Percentiles rank a stretch among this genome's conserved stretches.
Evolutionary conservation across 2,888 invertebrate genomes (phyloP).

Genomic region (Mechanitis messenoides): DNA sequence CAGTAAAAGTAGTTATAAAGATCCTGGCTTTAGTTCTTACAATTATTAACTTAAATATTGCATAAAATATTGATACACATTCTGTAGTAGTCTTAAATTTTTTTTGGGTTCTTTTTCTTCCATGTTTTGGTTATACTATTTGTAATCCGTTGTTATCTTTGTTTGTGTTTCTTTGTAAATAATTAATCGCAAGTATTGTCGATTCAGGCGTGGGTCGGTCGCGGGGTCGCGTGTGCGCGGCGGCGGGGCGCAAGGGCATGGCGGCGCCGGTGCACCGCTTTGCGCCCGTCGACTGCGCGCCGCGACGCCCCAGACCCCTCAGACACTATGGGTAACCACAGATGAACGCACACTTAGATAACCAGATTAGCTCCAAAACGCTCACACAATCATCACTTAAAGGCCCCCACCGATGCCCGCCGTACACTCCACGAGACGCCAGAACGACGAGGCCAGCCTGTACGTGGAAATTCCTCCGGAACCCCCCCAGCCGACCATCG

Average conservation of each 20-base stretch:
- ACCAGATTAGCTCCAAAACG: too few relatives aligned
- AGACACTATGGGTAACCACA: slow-evolving; percentile 47
- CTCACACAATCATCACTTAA: background rate
- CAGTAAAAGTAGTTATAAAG: too few relatives aligned
- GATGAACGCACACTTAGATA: too few relatives aligned
- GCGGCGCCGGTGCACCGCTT: slow-evolving; percentile 84
- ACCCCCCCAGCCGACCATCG: slow-evolving; percentile 64
- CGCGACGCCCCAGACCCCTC: slow-evolving; percentile 62
- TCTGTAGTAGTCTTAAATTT: too few relatives aligned
- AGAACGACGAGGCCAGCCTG: slow-evolving; percentile 58
- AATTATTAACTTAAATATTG: too few relatives aligned
- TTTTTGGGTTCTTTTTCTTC: too few relatives aligned
- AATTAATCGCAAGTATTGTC: too few relatives aligned
- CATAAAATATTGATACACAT: too few relatives aligned
- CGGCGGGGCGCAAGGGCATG: slow-evolving; percentile 80
- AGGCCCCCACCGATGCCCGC: slow-evolving; percentile 54
- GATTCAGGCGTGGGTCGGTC: slow-evolving; percentile 49
- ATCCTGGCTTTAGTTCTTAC: too few relatives aligned
- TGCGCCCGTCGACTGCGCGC: slow-evolving; percentile 78
- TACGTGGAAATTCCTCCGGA: slow-evolving; percentile 67
- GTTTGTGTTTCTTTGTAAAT: too few relatives aligned
- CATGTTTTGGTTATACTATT: too few relatives aligned
- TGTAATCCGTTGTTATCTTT: too few relatives aligned
- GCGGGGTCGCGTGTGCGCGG: slow-evolving; percentile 59
- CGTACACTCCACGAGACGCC: slow-evolving; percentile 52